Base-by-base conservation (phyloP, 2,797 vertebrate species). In the Balearica regulorum region DNA sequence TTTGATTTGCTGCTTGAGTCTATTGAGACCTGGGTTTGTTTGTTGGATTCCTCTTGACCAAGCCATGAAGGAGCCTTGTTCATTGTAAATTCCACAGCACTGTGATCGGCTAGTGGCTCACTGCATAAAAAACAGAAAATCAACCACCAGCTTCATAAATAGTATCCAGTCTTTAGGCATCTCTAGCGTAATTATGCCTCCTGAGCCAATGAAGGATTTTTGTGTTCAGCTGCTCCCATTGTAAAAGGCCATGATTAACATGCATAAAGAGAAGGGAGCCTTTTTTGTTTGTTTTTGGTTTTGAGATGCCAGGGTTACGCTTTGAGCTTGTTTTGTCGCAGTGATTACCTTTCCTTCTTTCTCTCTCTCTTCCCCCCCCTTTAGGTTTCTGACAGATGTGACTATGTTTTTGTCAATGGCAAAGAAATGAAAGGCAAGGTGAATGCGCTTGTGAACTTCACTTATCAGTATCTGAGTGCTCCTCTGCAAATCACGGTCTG, bases 391-490 rank as follows among this genome's bases (percentile, higher is more conserved):
- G 99, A 99, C 86, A 98, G 98, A 66, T 99, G 99, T 26, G 98
- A 99, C 97, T 99, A 99, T 3, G 96, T 99, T 82, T 99, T 98
- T 26, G 99, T 99, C 95, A 99, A 99, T 0, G 99, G 99, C 73
- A 99, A 99, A 85, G 99, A 99, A 98, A 98, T 98, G 25, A 99
- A 98, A 72, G 99, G 99, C 75, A 98, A 98, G 94, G 97, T 97
- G 95, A 98, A 95, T 1, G 98, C 98, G 0, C 94, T 97, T 44
- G 98, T 99, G 89, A 99, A 99, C 98, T 99, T 99, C 97, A 99
- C 99, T 1, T 99, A 99, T 96, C 99, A 99, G 93, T 98, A 99
- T 95, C 98, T 99, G 94, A 99, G 98, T 0, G 98, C 99, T 33
- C 98, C 98, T 70, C 98, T 99, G 94, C 98, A 98, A 83, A 93